Conservation (phyloP, 2,888 invertebrate genomes). For the Mechanitis messenoides region DNA sequence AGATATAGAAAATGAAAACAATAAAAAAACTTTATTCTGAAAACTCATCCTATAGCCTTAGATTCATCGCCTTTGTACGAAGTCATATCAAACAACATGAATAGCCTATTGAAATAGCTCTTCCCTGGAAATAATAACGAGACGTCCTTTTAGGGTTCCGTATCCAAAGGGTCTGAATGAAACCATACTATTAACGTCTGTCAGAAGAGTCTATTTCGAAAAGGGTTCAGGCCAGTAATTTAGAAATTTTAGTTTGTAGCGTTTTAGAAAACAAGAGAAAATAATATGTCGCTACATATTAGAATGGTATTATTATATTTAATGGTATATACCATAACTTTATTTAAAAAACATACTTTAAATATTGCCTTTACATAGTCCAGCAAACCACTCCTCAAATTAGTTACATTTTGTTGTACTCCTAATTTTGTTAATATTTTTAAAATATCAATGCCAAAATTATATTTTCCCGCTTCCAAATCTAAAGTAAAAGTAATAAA, state of each 20-base stretch:
- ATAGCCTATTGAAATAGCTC: constrained; percentile 55
- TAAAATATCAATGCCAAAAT: no score
- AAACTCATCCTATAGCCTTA: constrained; percentile 44
- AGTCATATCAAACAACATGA: constrained; percentile 50
- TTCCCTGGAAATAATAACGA: constrained; percentile 34
- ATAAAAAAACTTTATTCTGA: neutral
- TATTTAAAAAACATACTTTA: no score
- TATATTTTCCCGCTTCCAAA: no score
- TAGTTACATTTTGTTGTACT: neutral
- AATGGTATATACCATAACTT: no score
- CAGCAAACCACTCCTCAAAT: no score
- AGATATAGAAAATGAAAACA: neutral
- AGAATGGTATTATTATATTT: no score
- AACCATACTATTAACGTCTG: neutral
- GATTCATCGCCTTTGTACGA: constrained; percentile 40
- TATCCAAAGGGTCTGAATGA: constrained; percentile 2
- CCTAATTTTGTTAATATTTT: neutral
- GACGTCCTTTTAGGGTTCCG: constrained; percentile 9
- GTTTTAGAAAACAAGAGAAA: neutral
- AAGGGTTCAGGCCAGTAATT: neutral
- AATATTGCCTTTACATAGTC: no score
- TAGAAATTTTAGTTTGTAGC: neutral
- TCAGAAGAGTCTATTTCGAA: neutral
- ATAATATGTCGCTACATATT: no score
- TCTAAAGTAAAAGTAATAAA: no score